A percentile compares a stretch with the other conserved stretches of the same genome.
phyloP scores from a whole-genome alignment of 2,888 invertebrate species.

The Hydraecia micacea region DNA sequence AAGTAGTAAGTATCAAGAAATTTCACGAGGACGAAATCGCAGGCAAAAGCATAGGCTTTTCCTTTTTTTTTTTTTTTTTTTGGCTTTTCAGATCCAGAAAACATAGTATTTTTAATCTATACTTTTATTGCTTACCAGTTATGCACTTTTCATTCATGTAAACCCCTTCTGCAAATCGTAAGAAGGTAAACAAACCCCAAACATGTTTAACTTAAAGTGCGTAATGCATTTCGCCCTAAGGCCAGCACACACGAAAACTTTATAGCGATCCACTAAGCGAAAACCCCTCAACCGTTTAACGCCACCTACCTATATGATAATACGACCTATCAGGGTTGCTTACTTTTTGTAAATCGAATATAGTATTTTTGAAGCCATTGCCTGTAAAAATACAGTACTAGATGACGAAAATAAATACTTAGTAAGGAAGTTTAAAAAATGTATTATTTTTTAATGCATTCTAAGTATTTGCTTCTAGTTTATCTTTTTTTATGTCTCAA shows the following conservation, averaged over 20 bases:
- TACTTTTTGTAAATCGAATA: background rate
- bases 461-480: no score
- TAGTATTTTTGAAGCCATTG: background rate
- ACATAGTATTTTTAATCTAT: background rate
- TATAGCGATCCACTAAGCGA: constrained; percentile 21
- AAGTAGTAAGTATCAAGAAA: no score
- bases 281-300: constrained; percentile 57
- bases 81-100: background rate
- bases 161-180: background rate
- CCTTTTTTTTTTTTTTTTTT: no score
- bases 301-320: constrained; percentile 50
- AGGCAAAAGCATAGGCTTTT: background rate
- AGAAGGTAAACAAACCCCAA: constrained; percentile 11
- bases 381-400: background rate
- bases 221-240: constrained; percentile 50
- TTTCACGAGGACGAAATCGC: no score
- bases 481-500: no score
- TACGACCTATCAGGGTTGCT: constrained; percentile 52
- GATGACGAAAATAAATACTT: background rate
- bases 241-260: constrained; percentile 45
- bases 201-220: constrained; percentile 28
- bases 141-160: background rate
- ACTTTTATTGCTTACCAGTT: background rate
- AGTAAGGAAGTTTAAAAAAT: background rate
- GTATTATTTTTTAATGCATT: no score